Evolutionary conservation across 2,888 invertebrate genomes (phyloP).

Genomic region (Himalopsyche kuldschensis): DNA sequence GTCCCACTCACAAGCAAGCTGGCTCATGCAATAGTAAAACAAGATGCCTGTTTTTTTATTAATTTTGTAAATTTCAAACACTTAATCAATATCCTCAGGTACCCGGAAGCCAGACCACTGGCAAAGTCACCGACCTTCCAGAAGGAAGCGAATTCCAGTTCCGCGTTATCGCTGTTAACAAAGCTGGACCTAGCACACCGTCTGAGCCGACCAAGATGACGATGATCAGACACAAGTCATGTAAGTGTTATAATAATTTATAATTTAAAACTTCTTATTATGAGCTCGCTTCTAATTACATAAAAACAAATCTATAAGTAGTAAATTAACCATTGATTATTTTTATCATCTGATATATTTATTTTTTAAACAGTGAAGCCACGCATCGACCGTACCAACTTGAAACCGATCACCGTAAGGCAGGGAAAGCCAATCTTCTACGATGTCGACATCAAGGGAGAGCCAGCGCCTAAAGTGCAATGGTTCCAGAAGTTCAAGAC

Average conservation of each 20-base stretch:
- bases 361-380: constrained; percentile 78
- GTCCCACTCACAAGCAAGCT: too few species aligned
- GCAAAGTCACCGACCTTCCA: constrained; percentile 80
- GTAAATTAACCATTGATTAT: too few species aligned
- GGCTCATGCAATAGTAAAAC: too few species aligned
- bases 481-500: constrained; percentile 85
- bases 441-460: constrained; percentile 92
- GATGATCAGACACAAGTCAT: constrained; percentile 81
- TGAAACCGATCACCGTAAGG: constrained; percentile 85
- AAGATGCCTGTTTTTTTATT: neutral
- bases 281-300: too few species aligned
- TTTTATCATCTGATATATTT: neutral
- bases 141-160: constrained; percentile 92
- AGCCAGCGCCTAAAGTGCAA: constrained; percentile 90
- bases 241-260: constrained; percentile 60
- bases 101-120: constrained; percentile 72
- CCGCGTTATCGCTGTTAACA: constrained; percentile 88
- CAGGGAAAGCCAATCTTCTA: constrained; percentile 91
- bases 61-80: neutral
- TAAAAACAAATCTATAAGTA: too few species aligned
- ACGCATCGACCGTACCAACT: constrained; percentile 92
- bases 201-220: constrained; percentile 90
- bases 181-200: constrained; percentile 87
- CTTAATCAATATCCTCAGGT: constrained; percentile 47
- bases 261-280: neutral